These are phyloP conservation scores for Panulirus ornatus DNA, from an alignment of 1,140 invertebrate genomes.

Conservation along the genomic window DNA sequence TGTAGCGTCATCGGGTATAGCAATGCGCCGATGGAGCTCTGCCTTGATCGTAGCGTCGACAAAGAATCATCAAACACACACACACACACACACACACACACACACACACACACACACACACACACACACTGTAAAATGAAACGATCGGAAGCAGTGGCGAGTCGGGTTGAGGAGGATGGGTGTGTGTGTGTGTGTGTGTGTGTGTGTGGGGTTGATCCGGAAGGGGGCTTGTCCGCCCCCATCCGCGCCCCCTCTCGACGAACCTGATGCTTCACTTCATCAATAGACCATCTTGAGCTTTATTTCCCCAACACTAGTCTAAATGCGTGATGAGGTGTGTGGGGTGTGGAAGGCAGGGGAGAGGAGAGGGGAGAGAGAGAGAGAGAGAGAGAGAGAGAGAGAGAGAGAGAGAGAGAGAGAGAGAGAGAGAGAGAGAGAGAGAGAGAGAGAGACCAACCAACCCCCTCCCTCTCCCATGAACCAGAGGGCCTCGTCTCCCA, in stretches of 20 bases:
- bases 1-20: too few relatives aligned
- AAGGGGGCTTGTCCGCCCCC: too few relatives aligned
- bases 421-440: neutral
- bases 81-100: too few relatives aligned
- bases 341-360: too few relatives aligned
- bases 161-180: neutral
- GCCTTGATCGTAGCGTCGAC: too few relatives aligned
- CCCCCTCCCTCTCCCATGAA: too few relatives aligned
- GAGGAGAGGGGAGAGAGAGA: neutral
- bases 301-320: conserved; percentile 51
- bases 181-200: too few relatives aligned
- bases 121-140: neutral
- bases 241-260: neutral
- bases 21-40: too few relatives aligned
- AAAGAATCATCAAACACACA: too few relatives aligned
- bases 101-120: too few relatives aligned
- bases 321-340: conserved; percentile 30
- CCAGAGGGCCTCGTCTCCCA: too few relatives aligned
- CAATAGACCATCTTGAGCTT: conserved; percentile 63
- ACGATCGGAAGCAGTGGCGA: neutral
- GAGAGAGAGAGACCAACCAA: neutral
- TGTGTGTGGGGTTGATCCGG: too few relatives aligned
- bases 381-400: neutral
- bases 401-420: neutral
- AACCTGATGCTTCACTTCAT: conserved; percentile 59